A percentile compares a stretch with the other conserved stretches of the same genome.
Conservation (phyloP, 2,113 vertebrate genomes). For the Eulacestoma nigropectus region DNA sequence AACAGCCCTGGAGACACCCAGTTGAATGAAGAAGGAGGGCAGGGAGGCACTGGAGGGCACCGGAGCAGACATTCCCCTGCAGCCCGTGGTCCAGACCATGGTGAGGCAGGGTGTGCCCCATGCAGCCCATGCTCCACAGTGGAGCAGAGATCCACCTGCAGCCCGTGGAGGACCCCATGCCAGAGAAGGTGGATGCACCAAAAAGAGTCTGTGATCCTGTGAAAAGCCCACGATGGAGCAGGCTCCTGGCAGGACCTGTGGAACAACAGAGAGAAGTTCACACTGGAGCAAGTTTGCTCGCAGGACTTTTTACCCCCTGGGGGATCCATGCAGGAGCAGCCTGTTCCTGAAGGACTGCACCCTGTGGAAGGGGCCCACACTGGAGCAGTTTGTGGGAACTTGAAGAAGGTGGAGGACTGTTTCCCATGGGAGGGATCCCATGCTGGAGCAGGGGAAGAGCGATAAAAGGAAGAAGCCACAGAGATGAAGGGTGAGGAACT, state of each 20-base stretch:
- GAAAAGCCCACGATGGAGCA: neutral
- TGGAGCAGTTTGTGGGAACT: neutral
- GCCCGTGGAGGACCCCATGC: fast-evolving
- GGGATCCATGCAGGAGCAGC: neutral
- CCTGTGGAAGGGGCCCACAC: neutral
- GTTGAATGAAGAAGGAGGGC: neutral
- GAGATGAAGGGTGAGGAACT: neutral
- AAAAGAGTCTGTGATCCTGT: neutral
- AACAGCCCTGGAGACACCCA: neutral
- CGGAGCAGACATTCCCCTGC: fast-evolving
- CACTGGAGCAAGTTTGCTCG: neutral
- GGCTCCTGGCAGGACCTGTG: neutral
- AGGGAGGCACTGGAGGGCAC: neutral
- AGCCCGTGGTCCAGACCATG: fast-evolving
- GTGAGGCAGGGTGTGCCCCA: neutral
- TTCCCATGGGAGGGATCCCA: neutral
- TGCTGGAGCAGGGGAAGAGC: neutral
- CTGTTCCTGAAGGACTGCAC: neutral
- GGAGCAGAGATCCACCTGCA: neutral
- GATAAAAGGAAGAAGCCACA: neutral
- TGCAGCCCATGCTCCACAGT: neutral
- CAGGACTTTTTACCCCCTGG: neutral
- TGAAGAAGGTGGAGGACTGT: neutral
- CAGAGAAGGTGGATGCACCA: neutral
- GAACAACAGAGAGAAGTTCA: neutral